Conservation (phyloP, 2,797 vertebrate species). For the Thaleichthys pacificus region DNA sequence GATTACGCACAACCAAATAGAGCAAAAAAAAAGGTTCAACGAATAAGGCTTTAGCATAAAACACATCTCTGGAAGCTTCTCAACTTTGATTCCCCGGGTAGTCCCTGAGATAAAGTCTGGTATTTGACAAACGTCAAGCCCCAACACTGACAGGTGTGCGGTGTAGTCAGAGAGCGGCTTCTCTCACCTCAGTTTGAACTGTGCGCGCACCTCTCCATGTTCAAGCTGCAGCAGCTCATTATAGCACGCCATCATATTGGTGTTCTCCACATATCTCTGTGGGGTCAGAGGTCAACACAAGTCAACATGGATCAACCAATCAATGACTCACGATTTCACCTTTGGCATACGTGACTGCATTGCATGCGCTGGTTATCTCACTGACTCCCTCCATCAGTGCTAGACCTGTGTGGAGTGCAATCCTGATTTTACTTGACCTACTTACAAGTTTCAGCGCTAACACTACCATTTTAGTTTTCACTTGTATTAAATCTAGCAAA, state of each 20-base stretch:
- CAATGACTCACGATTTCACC: not conserved
- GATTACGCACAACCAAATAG: not conserved
- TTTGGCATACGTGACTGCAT: not conserved
- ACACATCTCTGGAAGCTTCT: too few relatives aligned
- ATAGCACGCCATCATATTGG: slow-evolving; percentile 94
- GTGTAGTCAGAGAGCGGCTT: too few relatives aligned
- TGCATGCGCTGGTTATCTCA: not conserved
- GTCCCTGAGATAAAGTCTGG: not conserved
- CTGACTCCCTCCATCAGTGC: not conserved
- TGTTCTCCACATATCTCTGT: slow-evolving; percentile 94
- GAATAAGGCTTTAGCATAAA: too few relatives aligned
- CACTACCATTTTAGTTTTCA: not conserved
- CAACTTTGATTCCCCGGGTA: too few relatives aligned
- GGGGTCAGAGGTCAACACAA: slow-evolving; percentile 51
- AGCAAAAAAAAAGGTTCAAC: not conserved
- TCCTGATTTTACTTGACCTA: not conserved
- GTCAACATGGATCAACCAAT: slow-evolving; percentile 17
- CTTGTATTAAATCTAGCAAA: not conserved
- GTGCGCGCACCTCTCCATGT: slow-evolving; percentile 90
- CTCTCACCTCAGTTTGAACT: slow-evolving; percentile 94
- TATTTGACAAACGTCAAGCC: too few relatives aligned
- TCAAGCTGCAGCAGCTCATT: slow-evolving; percentile 95
- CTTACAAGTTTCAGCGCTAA: not conserved
- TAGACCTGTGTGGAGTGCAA: not conserved
- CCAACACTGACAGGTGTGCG: too few relatives aligned